Evolutionary conservation across 2,113 vertebrate genomes (phyloP).

Genomic region (Chlamydotis undulata): DNA sequence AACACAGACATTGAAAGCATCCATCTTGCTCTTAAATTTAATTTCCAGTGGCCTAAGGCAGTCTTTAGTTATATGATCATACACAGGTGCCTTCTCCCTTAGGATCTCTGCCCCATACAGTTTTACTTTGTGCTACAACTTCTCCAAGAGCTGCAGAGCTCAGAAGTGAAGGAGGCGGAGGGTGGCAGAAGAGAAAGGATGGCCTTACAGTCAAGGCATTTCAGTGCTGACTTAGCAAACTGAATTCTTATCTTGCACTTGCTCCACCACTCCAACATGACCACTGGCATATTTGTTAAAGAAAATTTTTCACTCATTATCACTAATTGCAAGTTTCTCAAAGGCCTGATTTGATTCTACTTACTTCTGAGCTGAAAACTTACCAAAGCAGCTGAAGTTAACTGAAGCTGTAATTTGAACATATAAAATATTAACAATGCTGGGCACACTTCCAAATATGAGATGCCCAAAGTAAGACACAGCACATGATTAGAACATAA

Average conservation of each 20-base stretch:
- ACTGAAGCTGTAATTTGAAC: not conserved
- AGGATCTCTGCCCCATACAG: not conserved
- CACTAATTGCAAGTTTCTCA: not conserved
- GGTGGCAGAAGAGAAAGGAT: not conserved
- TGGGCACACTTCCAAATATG: not conserved
- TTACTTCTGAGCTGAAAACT: not conserved
- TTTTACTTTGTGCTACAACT: not conserved
- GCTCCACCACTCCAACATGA: not conserved
- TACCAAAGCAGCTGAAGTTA: not conserved
- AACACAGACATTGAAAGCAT: not conserved
- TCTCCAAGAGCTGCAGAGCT: not conserved
- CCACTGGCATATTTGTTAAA: not conserved
- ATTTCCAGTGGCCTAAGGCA: not conserved
- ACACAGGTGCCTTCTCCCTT: not conserved
- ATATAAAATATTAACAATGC: conserved; percentile 27
- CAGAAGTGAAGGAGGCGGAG: rapidly evolving
- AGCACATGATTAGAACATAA: not conserved
- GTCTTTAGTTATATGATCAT: not conserved
- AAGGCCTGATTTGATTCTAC: not conserved
- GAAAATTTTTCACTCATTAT: not conserved
- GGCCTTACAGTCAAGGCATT: not conserved
- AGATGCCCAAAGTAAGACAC: not conserved
- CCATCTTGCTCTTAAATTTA: not conserved
- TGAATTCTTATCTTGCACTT: not conserved
- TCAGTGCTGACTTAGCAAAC: not conserved